These are phyloP conservation scores for Drosophila fungiperda DNA, from an alignment of 2,888 invertebrate species.

Conservation along the genomic window DNA sequence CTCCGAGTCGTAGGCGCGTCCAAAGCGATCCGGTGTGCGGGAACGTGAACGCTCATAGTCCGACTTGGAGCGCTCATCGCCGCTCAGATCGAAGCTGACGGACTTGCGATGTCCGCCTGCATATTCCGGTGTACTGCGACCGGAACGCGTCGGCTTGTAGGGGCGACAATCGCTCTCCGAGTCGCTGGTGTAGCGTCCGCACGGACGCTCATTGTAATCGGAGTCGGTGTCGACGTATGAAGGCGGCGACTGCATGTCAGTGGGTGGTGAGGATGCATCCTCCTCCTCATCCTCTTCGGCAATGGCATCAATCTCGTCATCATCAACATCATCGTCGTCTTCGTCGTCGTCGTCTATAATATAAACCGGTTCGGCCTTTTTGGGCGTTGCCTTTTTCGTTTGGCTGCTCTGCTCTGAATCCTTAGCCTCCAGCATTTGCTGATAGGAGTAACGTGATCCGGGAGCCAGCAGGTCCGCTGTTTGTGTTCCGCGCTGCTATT, in stretches of 20 bases:
- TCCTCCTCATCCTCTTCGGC: conserved; percentile 54
- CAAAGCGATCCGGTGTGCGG: conserved; percentile 48
- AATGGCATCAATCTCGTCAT: conserved; percentile 62
- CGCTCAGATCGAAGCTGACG: conserved; percentile 85
- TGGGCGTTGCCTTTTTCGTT: conserved; percentile 32
- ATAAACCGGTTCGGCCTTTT: conserved; percentile 79
- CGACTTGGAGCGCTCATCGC: conserved; percentile 83
- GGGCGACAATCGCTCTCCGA: conserved; percentile 82
- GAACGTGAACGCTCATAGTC: conserved; percentile 82
- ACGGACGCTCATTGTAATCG: conserved; percentile 72
- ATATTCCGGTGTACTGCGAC: conserved; percentile 83
- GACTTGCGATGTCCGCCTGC: conserved; percentile 83
- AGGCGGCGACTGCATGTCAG: conserved; percentile 68
- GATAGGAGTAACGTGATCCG: conserved; percentile 73
- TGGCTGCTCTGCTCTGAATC: conserved; percentile 27
- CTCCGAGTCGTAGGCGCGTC: conserved; percentile 83
- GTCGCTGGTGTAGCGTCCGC: conserved; percentile 79
- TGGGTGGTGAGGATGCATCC: conserved; percentile 55
- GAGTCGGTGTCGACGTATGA: conserved; percentile 78
- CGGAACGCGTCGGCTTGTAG: conserved; percentile 74
- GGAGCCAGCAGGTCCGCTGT: conserved; percentile 63
- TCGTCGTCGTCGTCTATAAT: conserved; percentile 80
- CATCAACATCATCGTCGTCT: conserved; percentile 50
- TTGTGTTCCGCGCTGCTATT: conserved; percentile 76
- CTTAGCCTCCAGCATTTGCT: conserved; percentile 76